Evolutionary conservation across 2,888 invertebrate species (phyloP).

Genomic region (Holacanthella duospinosa): DNA sequence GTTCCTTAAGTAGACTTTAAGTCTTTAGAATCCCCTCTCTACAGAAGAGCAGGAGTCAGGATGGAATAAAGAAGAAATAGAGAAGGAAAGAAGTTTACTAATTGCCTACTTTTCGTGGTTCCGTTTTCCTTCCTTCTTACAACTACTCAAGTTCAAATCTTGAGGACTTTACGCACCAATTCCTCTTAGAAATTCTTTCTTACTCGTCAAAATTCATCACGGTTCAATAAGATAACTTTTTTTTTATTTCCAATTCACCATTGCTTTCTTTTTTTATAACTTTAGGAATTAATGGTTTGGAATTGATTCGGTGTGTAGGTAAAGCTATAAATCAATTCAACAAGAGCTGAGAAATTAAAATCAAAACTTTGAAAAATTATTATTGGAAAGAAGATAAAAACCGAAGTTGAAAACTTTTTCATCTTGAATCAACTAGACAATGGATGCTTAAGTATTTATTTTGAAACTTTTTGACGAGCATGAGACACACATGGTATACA

Average conservation of each 20-base stretch:
- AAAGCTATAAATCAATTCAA: neutral
- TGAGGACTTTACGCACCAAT: neutral
- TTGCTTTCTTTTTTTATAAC: neutral
- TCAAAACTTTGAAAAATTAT: too few relatives aligned
- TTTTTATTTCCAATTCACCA: too few relatives aligned
- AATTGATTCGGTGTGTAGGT: neutral
- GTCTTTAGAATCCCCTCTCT: neutral
- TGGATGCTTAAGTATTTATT: too few relatives aligned
- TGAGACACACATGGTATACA: too few relatives aligned
- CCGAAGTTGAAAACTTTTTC: too few relatives aligned
- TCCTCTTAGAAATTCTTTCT: neutral
- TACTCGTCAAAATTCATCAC: too few relatives aligned
- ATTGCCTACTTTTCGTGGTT: neutral
- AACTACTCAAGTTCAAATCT: neutral
- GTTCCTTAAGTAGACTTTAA: neutral
- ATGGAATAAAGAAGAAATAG: neutral
- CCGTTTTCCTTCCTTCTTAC: neutral
- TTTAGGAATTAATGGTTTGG: neutral
- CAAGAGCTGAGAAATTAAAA: too few relatives aligned
- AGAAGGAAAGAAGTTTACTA: neutral
- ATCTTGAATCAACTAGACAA: too few relatives aligned
- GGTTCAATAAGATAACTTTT: too few relatives aligned
- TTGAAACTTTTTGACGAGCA: too few relatives aligned
- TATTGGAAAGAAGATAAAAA: too few relatives aligned
- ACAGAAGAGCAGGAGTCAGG: neutral